Percentiles rank a stretch among this genome's conserved stretches.
Evolutionary conservation across 2,797 vertebrate species (phyloP).

Genomic region (Taenioides sp.): DNA sequence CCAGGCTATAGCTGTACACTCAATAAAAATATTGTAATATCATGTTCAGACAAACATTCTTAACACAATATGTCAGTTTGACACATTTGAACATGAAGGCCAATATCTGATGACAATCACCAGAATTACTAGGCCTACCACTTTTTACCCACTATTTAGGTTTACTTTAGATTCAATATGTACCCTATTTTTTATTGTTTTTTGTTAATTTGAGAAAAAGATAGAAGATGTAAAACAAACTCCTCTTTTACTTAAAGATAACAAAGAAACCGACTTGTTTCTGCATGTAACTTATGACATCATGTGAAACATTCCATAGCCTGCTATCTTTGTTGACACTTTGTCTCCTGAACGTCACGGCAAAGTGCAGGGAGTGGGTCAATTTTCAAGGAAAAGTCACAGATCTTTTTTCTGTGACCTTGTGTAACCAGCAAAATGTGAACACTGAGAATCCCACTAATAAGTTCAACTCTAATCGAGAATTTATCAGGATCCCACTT

Average conservation of each 20-base stretch:
- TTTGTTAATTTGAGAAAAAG: not conserved
- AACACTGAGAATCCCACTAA: not conserved
- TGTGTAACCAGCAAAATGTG: conserved; percentile 45
- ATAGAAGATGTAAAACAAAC: not conserved
- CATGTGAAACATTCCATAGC: conserved; percentile 23
- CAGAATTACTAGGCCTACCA: not conserved
- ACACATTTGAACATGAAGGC: not conserved
- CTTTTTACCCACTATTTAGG: not conserved
- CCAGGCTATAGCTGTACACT: not conserved
- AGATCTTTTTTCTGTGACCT: conserved; percentile 36
- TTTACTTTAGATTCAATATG: not conserved
- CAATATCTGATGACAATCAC: not conserved
- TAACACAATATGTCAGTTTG: not conserved
- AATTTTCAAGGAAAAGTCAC: conserved; percentile 17
- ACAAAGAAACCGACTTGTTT: not conserved
- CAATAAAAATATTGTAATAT: not conserved
- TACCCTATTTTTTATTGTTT: not conserved
- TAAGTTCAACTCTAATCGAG: not conserved
- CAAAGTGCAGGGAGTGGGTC: conserved; percentile 54
- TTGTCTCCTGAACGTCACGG: conserved; percentile 37
- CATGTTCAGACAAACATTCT: conserved; percentile 13
- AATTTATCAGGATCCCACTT: not conserved
- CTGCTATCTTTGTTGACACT: conserved; percentile 23
- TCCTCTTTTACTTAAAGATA: not conserved
- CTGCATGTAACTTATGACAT: conserved; percentile 31